These are phyloP conservation scores for Zele albiditarsus DNA, from an alignment of 2,888 invertebrate species.

Conservation along the genomic window DNA sequence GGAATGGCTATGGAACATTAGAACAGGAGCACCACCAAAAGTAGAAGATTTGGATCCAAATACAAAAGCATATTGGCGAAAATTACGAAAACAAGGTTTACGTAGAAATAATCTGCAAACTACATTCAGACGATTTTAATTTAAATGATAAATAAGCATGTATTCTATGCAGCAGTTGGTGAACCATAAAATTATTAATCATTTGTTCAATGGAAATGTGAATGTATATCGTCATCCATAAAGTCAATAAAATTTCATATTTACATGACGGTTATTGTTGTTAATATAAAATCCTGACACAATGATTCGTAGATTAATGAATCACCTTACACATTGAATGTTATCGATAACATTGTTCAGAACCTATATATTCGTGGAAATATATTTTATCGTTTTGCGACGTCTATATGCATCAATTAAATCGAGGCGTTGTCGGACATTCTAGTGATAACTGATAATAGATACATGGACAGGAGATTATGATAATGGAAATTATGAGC, in stretches of 20 bases:
- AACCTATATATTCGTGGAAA: not conserved
- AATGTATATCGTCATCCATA: not conserved
- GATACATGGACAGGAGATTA: slow-evolving; percentile 42
- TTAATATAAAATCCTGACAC: not conserved
- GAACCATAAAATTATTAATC: not conserved
- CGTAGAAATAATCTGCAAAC: slow-evolving; percentile 75
- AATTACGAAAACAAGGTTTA: slow-evolving; percentile 80
- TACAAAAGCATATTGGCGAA: slow-evolving; percentile 87
- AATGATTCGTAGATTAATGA: slow-evolving; percentile 1
- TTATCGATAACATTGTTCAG: not conserved
- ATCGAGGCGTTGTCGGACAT: slow-evolving; percentile 33
- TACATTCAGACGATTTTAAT: not conserved
- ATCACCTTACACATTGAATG: not conserved
- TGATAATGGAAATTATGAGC: slow-evolving; percentile 42
- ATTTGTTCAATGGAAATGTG: not conserved
- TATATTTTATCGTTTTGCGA: not conserved
- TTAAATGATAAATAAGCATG: not conserved
- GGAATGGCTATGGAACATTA: slow-evolving; percentile 88
- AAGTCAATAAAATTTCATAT: slow-evolving; percentile 1
- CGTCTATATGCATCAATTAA: not conserved
- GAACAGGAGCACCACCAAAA: slow-evolving; percentile 78
- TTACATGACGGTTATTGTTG: slow-evolving; percentile 11
- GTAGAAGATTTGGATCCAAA: slow-evolving; percentile 86
- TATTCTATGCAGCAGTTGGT: not conserved
- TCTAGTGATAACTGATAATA: slow-evolving; percentile 9